A percentile compares a stretch with the other conserved stretches of the same genome.
Conservation (phyloP, 92 coral and sea anemone species). For the Porites rus region DNA sequence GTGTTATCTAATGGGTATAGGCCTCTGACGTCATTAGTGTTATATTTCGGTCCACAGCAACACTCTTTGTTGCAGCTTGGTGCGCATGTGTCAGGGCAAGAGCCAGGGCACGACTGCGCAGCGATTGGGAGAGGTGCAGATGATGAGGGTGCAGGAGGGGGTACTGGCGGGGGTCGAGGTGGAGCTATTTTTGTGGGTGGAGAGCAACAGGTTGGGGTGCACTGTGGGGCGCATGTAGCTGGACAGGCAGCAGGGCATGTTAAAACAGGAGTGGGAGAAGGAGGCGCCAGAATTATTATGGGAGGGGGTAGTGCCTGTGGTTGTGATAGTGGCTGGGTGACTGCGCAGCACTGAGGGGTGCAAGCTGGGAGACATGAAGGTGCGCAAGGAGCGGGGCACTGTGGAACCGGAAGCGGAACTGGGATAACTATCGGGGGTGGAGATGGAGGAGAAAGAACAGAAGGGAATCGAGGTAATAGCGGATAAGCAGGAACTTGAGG, state of each 20-base stretch:
- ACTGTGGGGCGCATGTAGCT: constrained; percentile 42
- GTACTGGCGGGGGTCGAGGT: neutral
- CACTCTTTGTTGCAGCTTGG: constrained; percentile 83
- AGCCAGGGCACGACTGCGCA: constrained; percentile 58
- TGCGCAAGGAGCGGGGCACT: constrained; percentile 74
- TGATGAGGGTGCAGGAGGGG: constrained; percentile 8
- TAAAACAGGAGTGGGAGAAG: constrained; percentile 16
- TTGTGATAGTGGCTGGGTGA: constrained; percentile 24
- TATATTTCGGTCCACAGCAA: constrained; percentile 60
- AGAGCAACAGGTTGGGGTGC: constrained; percentile 37
- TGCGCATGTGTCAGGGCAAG: constrained; percentile 79
- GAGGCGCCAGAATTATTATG: constrained; percentile 46
- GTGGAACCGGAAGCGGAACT: constrained; percentile 42
- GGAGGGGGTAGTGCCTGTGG: constrained; percentile 25
- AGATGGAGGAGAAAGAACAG: constrained; percentile 14
- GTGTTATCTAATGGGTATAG: constrained; percentile 38
- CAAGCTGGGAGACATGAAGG: constrained; percentile 68
- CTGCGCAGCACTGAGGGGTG: constrained; percentile 63
- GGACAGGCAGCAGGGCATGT: constrained; percentile 52
- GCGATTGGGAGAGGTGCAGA: constrained; percentile 19
- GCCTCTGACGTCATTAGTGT: constrained; percentile 46
- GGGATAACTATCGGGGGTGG: constrained; percentile 44
- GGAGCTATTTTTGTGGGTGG: constrained; percentile 15
- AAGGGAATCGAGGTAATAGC: constrained; percentile 15
- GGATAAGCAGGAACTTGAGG: constrained; percentile 6